phyloP scores from a whole-genome alignment of 2,888 invertebrate species.

The Brachypalpus laphriformis region DNA sequence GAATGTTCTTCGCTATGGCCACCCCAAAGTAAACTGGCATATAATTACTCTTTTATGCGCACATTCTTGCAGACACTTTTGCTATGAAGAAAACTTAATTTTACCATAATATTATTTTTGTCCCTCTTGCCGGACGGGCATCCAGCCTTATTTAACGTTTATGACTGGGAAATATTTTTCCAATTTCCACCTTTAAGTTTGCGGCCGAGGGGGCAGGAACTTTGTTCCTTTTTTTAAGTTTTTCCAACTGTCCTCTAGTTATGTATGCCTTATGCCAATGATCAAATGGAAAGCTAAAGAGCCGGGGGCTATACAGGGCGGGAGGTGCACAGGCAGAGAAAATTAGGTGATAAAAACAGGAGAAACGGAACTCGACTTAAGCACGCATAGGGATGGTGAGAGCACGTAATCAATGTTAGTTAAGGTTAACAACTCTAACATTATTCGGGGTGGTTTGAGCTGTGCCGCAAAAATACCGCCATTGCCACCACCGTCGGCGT shows the following conservation, averaged over 20 bases:
- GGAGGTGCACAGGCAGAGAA: constrained; percentile 27
- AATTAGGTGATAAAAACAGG: constrained; percentile 62
- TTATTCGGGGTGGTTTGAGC: constrained; percentile 60
- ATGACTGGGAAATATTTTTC: constrained; percentile 60
- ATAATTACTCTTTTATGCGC: constrained; percentile 70
- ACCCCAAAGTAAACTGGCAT: constrained; percentile 37
- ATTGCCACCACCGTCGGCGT: not conserved
- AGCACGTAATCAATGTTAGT: constrained; percentile 74
- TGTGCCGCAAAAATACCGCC: constrained; percentile 21
- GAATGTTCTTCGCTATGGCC: constrained; percentile 33
- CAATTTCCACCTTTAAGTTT: constrained; percentile 60
- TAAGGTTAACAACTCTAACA: constrained; percentile 72
- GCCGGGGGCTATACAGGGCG: constrained; percentile 10
- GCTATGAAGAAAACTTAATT: constrained; percentile 66
- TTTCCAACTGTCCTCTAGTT: constrained; percentile 50
- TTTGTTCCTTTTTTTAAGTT: constrained; percentile 48
- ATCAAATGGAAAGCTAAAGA: constrained; percentile 55
- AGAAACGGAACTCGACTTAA: constrained; percentile 52
- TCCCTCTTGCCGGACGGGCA: not conserved
- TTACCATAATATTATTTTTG: constrained; percentile 49
- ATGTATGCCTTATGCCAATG: constrained; percentile 54
- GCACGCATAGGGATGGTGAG: constrained; percentile 65
- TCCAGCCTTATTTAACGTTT: constrained; percentile 50
- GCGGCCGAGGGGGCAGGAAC: constrained; percentile 1
- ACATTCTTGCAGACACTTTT: constrained; percentile 57